Percentiles rank a stretch among this genome's conserved stretches.
phyloP scores from a whole-genome alignment of 2,797 vertebrate species.

The Diceros bicornis region DNA sequence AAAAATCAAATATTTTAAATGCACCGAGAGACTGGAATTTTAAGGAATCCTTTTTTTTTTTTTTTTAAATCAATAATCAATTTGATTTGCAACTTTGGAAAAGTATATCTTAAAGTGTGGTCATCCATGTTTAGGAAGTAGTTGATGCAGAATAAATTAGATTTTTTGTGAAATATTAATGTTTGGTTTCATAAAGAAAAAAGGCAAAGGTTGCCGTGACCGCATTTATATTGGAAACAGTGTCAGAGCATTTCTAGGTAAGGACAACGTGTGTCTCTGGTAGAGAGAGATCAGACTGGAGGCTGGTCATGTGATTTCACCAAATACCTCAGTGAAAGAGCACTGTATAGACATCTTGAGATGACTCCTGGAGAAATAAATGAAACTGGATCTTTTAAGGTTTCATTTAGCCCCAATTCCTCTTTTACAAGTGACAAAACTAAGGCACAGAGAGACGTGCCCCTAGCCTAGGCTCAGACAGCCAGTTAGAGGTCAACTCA shows the following conservation, averaged over 20 bases:
- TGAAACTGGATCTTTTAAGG: neutral
- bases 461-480: neutral
- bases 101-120: neutral
- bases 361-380: neutral
- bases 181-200: neutral
- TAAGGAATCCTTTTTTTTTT: neutral
- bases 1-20: slow-evolving; percentile 42
- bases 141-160: neutral
- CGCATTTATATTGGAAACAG: neutral
- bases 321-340: neutral
- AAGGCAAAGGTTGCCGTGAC: neutral
- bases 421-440: neutral
- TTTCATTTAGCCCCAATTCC: neutral
- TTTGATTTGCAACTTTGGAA: neutral
- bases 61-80: neutral
- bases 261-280: neutral
- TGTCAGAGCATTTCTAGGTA: neutral
- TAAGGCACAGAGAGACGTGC: fast-evolving
- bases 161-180: neutral
- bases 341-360: neutral
- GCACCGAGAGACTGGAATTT: neutral
- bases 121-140: neutral
- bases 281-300: neutral
- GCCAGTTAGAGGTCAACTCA: neutral
- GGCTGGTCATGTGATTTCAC: neutral